Evolutionary conservation across 2,113 vertebrate genomes (phyloP).

Genomic region (Echinops telfairi): DNA sequence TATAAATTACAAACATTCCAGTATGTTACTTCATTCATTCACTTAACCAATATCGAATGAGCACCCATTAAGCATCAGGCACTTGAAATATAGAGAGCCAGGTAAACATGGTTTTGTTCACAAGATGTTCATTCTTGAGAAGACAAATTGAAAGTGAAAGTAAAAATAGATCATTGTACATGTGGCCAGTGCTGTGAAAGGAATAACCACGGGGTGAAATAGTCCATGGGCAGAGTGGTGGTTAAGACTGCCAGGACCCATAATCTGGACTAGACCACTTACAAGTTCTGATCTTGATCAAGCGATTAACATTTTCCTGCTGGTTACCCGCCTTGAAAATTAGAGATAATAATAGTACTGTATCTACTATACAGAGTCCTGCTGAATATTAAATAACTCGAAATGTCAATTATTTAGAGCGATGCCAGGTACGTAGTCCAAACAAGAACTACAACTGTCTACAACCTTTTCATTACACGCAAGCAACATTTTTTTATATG

Average conservation of each 20-base stretch:
- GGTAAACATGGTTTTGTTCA: neutral
- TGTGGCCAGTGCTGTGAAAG: neutral
- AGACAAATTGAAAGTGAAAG: neutral
- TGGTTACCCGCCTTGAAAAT: neutral
- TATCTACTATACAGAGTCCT: neutral
- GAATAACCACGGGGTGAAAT: neutral
- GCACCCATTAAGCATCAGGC: neutral
- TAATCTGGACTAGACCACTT: neutral
- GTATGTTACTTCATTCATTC: neutral
- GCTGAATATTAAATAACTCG: constrained; percentile 28
- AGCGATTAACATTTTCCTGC: neutral
- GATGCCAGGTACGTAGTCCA: neutral
- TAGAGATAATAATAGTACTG: constrained; percentile 1
- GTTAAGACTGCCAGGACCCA: neutral
- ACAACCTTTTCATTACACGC: neutral
- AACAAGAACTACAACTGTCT: constrained; percentile 20
- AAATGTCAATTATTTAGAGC: constrained; percentile 12
- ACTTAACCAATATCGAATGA: neutral
- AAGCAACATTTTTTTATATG: neutral
- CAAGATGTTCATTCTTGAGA: neutral
- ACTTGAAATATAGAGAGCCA: neutral
- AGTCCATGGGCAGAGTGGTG: too few species aligned
- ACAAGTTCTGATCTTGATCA: neutral
- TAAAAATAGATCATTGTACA: neutral
- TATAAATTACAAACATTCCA: neutral